These are phyloP conservation scores for Patiria miniata DNA, from an alignment of 35 echinoderm and acorn worm genomes.

Conservation along the genomic window DNA sequence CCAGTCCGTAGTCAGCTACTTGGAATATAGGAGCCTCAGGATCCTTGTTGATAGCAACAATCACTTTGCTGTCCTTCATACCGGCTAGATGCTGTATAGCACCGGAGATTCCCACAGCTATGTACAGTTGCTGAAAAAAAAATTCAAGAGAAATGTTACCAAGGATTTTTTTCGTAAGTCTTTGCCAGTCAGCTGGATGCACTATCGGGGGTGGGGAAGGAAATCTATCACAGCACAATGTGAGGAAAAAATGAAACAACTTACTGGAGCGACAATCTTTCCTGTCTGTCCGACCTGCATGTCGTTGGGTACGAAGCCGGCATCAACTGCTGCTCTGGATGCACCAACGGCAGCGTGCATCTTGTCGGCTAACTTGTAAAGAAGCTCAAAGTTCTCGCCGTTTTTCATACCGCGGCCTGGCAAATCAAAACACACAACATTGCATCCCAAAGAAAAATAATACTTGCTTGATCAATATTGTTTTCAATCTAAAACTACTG, in stretches of 20 bases:
- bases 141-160: neutral
- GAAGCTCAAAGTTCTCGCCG: conserved; percentile 92
- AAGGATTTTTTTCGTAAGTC: too few relatives aligned
- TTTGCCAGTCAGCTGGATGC: neutral
- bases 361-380: conserved; percentile 82
- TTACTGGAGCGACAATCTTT: conserved; percentile 99
- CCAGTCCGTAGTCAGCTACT: conserved; percentile 86
- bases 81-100: conserved; percentile 97
- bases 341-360: conserved; percentile 98
- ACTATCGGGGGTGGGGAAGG: neutral
- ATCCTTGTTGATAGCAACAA: conserved; percentile 94
- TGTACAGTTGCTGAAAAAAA: conserved; percentile 83
- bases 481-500: neutral
- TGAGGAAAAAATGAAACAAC: neutral
- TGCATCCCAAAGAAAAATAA: too few relatives aligned
- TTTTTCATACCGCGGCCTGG: conserved; percentile 96
- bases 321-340: conserved; percentile 94
- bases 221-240: too few relatives aligned
- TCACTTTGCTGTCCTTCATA: conserved; percentile 94
- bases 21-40: conserved; percentile 98
- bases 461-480: neutral
- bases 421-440: too few relatives aligned
- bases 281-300: conserved; percentile 99
- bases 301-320: conserved; percentile 97
- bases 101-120: conserved; percentile 96